Evolutionary conservation across 1,140 invertebrate species (phyloP).

Genomic region (Drosophila orena): DNA sequence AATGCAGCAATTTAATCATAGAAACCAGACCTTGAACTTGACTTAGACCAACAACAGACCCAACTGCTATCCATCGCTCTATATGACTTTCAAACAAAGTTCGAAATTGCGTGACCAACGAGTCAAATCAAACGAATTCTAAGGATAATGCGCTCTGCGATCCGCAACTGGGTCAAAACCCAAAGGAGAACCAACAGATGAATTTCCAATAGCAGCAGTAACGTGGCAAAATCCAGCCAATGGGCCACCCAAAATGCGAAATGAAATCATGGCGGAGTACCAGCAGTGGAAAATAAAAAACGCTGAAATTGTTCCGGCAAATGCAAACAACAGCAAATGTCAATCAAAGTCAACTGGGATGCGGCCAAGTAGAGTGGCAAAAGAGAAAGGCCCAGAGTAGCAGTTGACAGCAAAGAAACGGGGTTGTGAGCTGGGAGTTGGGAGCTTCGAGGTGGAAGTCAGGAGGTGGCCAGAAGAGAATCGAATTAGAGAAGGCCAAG

Average conservation of each 20-base stretch:
- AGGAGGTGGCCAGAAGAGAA: conserved; percentile 37
- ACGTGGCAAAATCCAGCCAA: conserved; percentile 3
- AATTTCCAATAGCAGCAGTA: conserved; percentile 48
- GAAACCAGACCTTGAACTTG: conserved; percentile 61
- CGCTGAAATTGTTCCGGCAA: conserved; percentile 63
- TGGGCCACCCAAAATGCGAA: conserved; percentile 65
- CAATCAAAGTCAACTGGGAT: conserved; percentile 77
- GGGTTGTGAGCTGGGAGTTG: background rate
- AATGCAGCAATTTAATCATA: conserved; percentile 13
- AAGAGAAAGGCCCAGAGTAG: conserved; percentile 67
- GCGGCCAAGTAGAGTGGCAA: conserved; percentile 72
- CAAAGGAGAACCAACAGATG: conserved; percentile 42
- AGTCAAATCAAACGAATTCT: conserved; percentile 29
- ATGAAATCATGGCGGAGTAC: conserved; percentile 31
- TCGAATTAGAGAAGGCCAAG: conserved; percentile 35
- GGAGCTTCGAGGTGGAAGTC: background rate
- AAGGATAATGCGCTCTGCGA: conserved; percentile 26
- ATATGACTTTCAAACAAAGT: background rate
- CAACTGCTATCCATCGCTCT: background rate
- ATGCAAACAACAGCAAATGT: conserved; percentile 77
- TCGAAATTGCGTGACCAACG: conserved; percentile 61
- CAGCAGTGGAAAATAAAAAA: conserved; percentile 11
- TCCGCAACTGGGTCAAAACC: conserved; percentile 55
- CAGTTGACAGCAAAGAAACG: conserved; percentile 12
- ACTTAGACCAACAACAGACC: conserved; percentile 21